A percentile compares a stretch with the other conserved stretches of the same genome.
Conservation (phyloP, 2,797 vertebrate genomes). For the Girardinus metallicus region DNA sequence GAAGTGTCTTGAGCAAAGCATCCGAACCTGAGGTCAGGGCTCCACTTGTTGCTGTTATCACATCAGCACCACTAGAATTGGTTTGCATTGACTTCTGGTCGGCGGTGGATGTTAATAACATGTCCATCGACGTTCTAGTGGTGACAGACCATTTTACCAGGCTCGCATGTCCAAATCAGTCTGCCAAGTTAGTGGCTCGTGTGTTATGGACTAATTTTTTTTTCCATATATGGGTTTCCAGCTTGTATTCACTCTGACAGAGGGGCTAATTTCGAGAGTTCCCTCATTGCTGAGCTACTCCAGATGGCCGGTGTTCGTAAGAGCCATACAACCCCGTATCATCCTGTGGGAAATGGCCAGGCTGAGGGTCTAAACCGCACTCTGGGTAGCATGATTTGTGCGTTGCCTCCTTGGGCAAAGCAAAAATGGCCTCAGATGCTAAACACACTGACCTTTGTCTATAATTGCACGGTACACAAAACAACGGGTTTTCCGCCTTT, state of each 20-base stretch:
- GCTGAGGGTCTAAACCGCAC: neutral
- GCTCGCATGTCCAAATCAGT: neutral
- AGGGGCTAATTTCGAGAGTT: neutral
- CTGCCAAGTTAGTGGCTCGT: neutral
- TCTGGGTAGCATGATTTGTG: neutral
- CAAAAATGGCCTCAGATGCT: neutral
- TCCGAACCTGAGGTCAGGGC: neutral
- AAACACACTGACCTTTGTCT: neutral
- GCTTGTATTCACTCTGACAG: neutral
- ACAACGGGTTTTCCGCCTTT: neutral
- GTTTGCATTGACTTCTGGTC: neutral
- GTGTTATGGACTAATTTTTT: neutral
- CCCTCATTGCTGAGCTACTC: neutral
- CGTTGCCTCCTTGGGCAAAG: neutral
- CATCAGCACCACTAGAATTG: neutral
- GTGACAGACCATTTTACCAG: slow-evolving; percentile 1
- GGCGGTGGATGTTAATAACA: neutral
- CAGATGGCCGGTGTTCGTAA: neutral
- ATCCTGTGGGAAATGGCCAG: neutral
- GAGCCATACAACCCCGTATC: neutral
- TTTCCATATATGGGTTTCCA: neutral
- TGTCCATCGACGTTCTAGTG: neutral
- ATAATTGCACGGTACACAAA: slow-evolving; percentile 2
- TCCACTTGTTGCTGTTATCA: neutral
- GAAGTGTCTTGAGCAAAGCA: neutral